These are phyloP conservation scores for Podarcis lilfordi DNA, from an alignment of 2,797 vertebrate genomes.

Conservation along the genomic window DNA sequence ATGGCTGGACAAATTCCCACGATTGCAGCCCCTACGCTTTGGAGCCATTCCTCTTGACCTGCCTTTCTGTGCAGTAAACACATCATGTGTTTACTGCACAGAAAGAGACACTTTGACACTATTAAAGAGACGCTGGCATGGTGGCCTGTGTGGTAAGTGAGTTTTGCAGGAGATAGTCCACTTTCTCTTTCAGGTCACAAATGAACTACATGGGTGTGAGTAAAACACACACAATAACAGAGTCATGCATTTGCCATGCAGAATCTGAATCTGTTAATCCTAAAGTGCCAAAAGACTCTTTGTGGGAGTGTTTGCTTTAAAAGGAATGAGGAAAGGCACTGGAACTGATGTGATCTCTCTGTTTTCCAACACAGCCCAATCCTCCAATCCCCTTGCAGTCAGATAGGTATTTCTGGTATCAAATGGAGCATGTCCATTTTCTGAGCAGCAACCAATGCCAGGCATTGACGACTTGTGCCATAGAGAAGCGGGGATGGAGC, in stretches of 20 bases:
- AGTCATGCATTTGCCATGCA: not conserved
- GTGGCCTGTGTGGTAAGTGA: not conserved
- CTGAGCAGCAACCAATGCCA: not conserved
- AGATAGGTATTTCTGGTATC: not conserved
- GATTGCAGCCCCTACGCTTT: not conserved
- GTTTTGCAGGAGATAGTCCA: not conserved
- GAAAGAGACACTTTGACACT: too few species aligned
- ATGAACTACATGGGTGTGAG: not conserved
- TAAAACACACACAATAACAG: not conserved
- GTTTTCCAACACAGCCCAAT: not conserved
- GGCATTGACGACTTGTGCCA: not conserved
- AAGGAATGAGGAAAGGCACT: not conserved
- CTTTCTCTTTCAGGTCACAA: not conserved
- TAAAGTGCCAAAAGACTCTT: too few species aligned
- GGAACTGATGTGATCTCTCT: not conserved
- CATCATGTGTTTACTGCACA: too few species aligned
- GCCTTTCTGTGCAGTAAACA: too few species aligned
- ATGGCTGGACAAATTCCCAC: not conserved
- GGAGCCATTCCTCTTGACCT: too few species aligned
- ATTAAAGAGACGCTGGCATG: not conserved
- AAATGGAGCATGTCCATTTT: not conserved
- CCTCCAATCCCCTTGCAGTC: not conserved
- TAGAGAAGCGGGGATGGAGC: not conserved
- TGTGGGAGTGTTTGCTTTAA: too few species aligned
- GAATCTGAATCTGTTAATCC: too few species aligned